phyloP scores from a whole-genome alignment of 2,113 vertebrate species.

The Rhea pennata region DNA sequence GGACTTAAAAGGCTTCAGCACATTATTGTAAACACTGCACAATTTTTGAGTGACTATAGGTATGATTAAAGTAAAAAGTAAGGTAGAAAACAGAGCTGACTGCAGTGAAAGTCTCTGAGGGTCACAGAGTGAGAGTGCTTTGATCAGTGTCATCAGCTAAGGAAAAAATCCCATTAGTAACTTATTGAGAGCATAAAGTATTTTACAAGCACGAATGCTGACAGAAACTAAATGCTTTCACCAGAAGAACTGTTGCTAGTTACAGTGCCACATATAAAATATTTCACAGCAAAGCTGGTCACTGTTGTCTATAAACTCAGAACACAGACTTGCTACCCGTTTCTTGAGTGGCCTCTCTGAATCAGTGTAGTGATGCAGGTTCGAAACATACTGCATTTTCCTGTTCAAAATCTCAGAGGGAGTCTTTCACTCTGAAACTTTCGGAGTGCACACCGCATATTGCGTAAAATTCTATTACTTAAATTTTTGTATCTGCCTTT shows the following conservation, averaged over 20 bases:
- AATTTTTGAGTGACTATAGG: constrained; percentile 24
- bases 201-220: not conserved
- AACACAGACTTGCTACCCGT: not conserved
- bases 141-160: not conserved
- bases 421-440: not conserved
- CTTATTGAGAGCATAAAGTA: not conserved
- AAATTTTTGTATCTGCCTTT: not conserved
- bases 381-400: not conserved
- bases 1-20: constrained; percentile 38
- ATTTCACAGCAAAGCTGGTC: not conserved
- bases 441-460: not conserved
- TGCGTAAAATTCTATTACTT: not conserved
- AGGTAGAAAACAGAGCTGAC: not conserved
- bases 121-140: not conserved
- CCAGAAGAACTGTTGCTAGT: not conserved
- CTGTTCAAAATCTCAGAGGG: not conserved
- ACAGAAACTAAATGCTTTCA: not conserved
- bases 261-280: not conserved
- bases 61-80: constrained; percentile 56
- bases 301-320: not conserved
- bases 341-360: not conserved
- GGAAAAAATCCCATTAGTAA: not conserved
- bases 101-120: not conserved
- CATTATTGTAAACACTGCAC: constrained; percentile 28
- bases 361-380: not conserved